Evolutionary conservation across 2,888 invertebrate species (phyloP).

Genomic region (Phyllotreta cruciferae): DNA sequence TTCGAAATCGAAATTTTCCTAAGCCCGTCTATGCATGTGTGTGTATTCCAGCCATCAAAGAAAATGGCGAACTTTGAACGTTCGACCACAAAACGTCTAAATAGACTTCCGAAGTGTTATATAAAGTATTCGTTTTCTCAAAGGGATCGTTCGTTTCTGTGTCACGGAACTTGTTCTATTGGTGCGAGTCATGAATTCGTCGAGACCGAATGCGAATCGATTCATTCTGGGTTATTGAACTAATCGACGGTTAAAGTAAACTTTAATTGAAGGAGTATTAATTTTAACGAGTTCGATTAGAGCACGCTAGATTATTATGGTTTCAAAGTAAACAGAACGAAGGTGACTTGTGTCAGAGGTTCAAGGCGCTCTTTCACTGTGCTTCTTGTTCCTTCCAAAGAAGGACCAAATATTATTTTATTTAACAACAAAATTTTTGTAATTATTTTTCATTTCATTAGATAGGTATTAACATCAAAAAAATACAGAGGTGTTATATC

Average conservation of each 20-base stretch:
- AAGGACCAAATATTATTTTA: background rate
- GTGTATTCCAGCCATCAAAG: slow-evolving; percentile 22
- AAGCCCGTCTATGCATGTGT: slow-evolving; percentile 19
- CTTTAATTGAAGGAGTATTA: slow-evolving; percentile 31
- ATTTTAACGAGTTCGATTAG: slow-evolving; percentile 29
- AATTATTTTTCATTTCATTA: too few relatives aligned
- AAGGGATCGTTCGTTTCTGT: slow-evolving; percentile 22
- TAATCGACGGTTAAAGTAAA: slow-evolving; percentile 33
- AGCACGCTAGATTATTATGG: slow-evolving; percentile 23
- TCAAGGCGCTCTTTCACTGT: too few relatives aligned
- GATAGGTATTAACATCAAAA: too few relatives aligned
- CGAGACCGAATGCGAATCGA: slow-evolving; percentile 19
- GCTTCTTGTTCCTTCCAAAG: background rate
- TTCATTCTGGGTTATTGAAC: slow-evolving; percentile 33
- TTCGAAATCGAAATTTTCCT: slow-evolving; percentile 18
- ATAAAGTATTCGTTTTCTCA: slow-evolving; percentile 25
- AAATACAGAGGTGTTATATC: too few relatives aligned
- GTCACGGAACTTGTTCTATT: slow-evolving; percentile 29
- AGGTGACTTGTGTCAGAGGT: background rate
- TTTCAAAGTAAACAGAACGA: slow-evolving; percentile 21
- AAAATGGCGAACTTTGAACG: slow-evolving; percentile 20
- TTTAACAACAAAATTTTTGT: too few relatives aligned
- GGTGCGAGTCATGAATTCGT: slow-evolving; percentile 29
- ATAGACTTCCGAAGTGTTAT: slow-evolving; percentile 28
- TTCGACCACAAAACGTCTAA: slow-evolving; percentile 25